Conservation (phyloP, 1,140 invertebrate genomes). For the Dinothrombium tinctorium region DNA sequence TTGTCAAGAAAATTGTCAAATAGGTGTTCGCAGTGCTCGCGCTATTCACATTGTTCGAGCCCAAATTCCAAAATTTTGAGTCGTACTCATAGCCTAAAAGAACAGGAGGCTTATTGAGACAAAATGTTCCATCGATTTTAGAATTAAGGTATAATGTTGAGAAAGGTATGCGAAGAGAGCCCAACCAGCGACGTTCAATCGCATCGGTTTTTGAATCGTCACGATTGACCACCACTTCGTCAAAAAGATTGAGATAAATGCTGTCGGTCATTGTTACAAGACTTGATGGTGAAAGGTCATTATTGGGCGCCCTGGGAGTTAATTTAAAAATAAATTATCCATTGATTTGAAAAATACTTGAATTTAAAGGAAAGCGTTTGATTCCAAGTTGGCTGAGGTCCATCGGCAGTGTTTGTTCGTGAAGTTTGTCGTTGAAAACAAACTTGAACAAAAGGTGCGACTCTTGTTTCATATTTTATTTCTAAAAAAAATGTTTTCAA, state of each 20-base stretch:
- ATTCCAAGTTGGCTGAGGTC: slow-evolving; percentile 57
- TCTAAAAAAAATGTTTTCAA: too few species aligned
- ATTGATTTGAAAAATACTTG: slow-evolving; percentile 22
- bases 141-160: slow-evolving; percentile 36
- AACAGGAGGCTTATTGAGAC: slow-evolving; percentile 36
- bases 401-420: slow-evolving; percentile 37
- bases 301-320: slow-evolving; percentile 25
- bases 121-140: slow-evolving; percentile 39
- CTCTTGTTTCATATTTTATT: slow-evolving; percentile 15
- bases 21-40: slow-evolving; percentile 18
- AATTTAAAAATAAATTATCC: slow-evolving; percentile 6
- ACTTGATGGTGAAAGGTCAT: slow-evolving; percentile 26
- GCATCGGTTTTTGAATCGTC: slow-evolving; percentile 34
- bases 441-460: slow-evolving; percentile 40
- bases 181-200: slow-evolving; percentile 44
- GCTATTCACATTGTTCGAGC: slow-evolving; percentile 4
- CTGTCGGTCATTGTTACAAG: slow-evolving; percentile 23
- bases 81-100: slow-evolving; percentile 34
- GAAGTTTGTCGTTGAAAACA: slow-evolving; percentile 35
- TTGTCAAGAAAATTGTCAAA: slow-evolving; percentile 24
- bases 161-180: slow-evolving; percentile 42
- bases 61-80: slow-evolving; percentile 13
- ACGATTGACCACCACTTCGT: slow-evolving; percentile 40
- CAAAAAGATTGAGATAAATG: slow-evolving; percentile 31
- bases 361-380: slow-evolving; percentile 40